Base-by-base conservation (phyloP, 2,888 invertebrate species). In the Drosophila kuntzei region DNA sequence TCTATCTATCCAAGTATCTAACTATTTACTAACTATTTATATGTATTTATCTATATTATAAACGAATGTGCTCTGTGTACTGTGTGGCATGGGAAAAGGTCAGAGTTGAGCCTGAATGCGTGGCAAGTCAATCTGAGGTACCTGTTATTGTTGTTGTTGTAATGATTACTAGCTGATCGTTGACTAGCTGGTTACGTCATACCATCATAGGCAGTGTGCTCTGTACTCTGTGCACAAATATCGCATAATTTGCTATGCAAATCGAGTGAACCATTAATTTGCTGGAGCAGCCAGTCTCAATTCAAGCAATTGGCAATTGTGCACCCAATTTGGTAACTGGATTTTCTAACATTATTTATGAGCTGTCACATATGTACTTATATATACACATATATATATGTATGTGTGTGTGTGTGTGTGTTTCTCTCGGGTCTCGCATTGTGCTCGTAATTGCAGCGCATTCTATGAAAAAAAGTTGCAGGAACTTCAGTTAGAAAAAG, bases 191-290 rank as follows among this genome's bases (percentile, higher is more conserved):
- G 60, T 84, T 89, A 67, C 86, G 76, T 89, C 88, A 84, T 60
- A 29, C 22, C 37, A 22, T 51, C 44, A 57, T 82, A 57, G 59
- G 50, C 50, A 59, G 25, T 20, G 16, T 55, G 54, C 29, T 43
- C 32, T 43, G 54, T 32, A 54, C 32, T 41, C 32, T 41, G 70
- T 89, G 73, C 79, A 68, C 70, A 88, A 79, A 87, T 88, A 79
- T 89, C 86, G 77, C 89, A 90, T 87, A 79, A 87, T 89, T 87
- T 90, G 75, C 80, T 87, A 90, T 87, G 90, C 89, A 90, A 87
- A 87, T 89, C 71, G 71, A 79, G 85, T 73, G 61, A 76, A 81
- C 90, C 81, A 76, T 89, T 87, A 90, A 89, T 90, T 87, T 73
- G 57, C 89, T 65, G 59, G 60, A 62, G 58, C 68, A 71, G 37